Base-by-base conservation (phyloP, 2,113 vertebrate genomes). In the Galemys pyrenaicus region DNA sequence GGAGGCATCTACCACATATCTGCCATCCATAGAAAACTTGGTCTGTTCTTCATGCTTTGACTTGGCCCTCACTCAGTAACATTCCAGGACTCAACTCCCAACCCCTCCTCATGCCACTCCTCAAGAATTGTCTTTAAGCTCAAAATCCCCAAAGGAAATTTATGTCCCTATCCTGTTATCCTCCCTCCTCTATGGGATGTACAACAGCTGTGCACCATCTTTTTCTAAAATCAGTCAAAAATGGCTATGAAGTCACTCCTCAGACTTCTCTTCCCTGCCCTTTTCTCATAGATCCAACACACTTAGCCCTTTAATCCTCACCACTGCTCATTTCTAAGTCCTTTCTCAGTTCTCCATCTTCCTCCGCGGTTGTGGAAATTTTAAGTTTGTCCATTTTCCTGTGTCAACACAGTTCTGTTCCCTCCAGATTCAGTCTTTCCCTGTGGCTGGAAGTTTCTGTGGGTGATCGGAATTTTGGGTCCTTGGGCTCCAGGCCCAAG, bases 191-290 rank as follows among this genome's bases (percentile, higher is more conserved):
- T 37, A 0, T 13, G 30, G 44, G 35, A 67, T 51, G 54, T 24
- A 37, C 83, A 91, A 28, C 93, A 96, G 89, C 96, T 95, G 96
- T 71, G 75, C 4, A 17, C 87, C 41, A n/a, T 39, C 54, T 87
- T 83, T 92, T 60, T 58, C 56, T 67, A 30, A 92, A 89, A 83
- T 49, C 51, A 11, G 74, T 86, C 10, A 1, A 51, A 91, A 85
- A 85, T 35, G 62, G 49, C 95, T 75, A 9, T 73, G 83, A 86
- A 56, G 82, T 84, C 70, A 7, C 51, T 71, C 44, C 68, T 65
- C 58, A 46, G 82, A 35, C 54, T 13, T 54, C 64, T 92, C 44
- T 71, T 67, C 78, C 70, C 35, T 49, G 79, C 70, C 28, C 75
- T 44, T 80, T 79, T 26, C 35, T 20, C 2, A 6, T n/a, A 13